These are phyloP conservation scores for Podarcis cretensis DNA, from an alignment of 2,113 vertebrate species.

Conservation along the genomic window DNA sequence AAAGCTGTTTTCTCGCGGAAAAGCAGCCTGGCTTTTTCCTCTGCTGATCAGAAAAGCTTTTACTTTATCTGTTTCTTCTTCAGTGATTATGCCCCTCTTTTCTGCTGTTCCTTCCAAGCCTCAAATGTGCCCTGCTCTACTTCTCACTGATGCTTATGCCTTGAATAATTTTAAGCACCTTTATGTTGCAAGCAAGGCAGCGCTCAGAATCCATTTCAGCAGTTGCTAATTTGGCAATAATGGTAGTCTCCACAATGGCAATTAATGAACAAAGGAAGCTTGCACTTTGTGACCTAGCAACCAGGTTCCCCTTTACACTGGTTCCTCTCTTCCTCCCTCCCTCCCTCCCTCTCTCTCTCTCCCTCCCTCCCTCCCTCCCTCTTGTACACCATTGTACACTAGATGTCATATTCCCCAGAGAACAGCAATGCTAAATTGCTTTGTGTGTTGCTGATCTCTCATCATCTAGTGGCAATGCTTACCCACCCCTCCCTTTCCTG, in stretches of 20 bases:
- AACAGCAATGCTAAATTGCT: constrained; percentile 51
- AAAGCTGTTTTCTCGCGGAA: not conserved
- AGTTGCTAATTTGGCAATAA: constrained; percentile 53
- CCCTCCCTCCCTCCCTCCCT: not conserved
- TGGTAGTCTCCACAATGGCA: constrained; percentile 60
- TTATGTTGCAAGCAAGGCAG: constrained; percentile 40
- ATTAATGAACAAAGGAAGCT: constrained; percentile 67
- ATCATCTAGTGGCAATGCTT: constrained; percentile 48
- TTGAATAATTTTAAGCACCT: constrained; percentile 58
- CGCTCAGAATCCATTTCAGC: constrained; percentile 50
- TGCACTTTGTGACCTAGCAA: constrained; percentile 57
- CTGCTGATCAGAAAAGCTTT: constrained; percentile 7
- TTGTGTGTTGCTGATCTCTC: constrained; percentile 47
- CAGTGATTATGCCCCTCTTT: not conserved
- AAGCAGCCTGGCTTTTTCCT: not conserved
- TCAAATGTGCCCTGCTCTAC: not conserved
- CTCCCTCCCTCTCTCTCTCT: not conserved
- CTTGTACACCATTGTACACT: constrained; percentile 2
- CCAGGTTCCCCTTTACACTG: constrained; percentile 50
- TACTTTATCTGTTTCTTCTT: not conserved
- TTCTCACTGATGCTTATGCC: constrained; percentile 1
- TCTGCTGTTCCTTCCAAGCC: constrained; percentile 2
- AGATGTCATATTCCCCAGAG: constrained; percentile 37
- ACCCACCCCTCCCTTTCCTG: constrained; percentile 35
- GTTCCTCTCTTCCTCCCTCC: constrained; percentile 35